These are phyloP conservation scores for Acipenser oxyrinchus DNA, from an alignment of 2,797 vertebrate genomes.

Conservation along the genomic window DNA sequence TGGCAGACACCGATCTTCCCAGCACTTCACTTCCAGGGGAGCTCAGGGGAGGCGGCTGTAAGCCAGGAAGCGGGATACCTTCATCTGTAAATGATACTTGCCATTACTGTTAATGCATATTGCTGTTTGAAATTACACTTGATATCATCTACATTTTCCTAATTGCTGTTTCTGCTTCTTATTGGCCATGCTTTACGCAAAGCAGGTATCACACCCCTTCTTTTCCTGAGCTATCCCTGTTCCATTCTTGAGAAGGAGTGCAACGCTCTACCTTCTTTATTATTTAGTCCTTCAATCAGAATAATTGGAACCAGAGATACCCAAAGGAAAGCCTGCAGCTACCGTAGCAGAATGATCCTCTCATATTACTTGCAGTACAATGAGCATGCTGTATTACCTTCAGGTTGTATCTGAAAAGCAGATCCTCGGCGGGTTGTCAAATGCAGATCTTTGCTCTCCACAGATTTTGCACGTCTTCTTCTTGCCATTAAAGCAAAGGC, in stretches of 20 bases:
- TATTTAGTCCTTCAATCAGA: too few relatives aligned
- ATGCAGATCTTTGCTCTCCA: constrained; percentile 28
- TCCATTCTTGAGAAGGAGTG: too few relatives aligned
- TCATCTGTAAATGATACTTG: not conserved
- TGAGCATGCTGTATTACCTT: constrained; percentile 18
- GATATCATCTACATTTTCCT: too few relatives aligned
- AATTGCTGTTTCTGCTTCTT: too few relatives aligned
- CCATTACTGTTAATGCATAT: not conserved
- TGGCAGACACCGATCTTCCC: constrained; percentile 20
- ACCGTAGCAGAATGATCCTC: too few relatives aligned
- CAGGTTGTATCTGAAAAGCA: constrained; percentile 8
- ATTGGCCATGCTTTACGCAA: too few relatives aligned
- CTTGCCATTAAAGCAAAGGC: not conserved
- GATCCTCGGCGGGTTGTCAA: constrained; percentile 14
- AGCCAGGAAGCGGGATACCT: not conserved
- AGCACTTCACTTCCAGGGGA: constrained; percentile 26
- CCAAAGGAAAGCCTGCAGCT: not conserved
- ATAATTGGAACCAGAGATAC: not conserved
- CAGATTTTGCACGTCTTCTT: constrained; percentile 23
- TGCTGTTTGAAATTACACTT: too few relatives aligned
- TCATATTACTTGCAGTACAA: too few relatives aligned
- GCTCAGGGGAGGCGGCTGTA: constrained; percentile 18
- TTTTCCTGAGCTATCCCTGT: too few relatives aligned
- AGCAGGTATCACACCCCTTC: too few relatives aligned
- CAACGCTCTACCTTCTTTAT: too few relatives aligned